These are phyloP conservation scores for Catocala fraxini DNA, from an alignment of 2,888 invertebrate species.

Conservation along the genomic window DNA sequence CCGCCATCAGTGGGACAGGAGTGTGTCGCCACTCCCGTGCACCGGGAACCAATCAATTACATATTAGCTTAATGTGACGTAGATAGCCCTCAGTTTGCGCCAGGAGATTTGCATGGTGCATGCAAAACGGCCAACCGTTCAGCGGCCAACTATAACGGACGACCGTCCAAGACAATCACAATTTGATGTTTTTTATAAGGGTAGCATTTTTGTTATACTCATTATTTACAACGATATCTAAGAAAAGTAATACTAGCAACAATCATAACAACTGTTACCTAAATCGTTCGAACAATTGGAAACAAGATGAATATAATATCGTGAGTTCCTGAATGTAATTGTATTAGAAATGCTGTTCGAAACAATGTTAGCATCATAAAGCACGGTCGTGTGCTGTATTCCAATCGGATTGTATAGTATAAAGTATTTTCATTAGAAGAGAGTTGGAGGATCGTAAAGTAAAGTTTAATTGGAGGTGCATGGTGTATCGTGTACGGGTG, in stretches of 20 bases:
- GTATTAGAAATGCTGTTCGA: slow-evolving; percentile 51
- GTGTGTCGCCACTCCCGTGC: slow-evolving; percentile 70
- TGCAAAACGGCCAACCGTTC: slow-evolving; percentile 61
- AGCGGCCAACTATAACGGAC: slow-evolving; percentile 67
- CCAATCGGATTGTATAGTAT: slow-evolving; percentile 62
- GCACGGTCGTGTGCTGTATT: slow-evolving; percentile 61
- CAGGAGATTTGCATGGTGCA: slow-evolving; percentile 74
- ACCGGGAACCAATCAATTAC: slow-evolving; percentile 84
- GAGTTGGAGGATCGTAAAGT: slow-evolving; percentile 68
- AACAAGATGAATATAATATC: slow-evolving; percentile 48
- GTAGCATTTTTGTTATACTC: slow-evolving; percentile 40
- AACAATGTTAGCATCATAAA: slow-evolving; percentile 58
- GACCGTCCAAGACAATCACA: slow-evolving; percentile 64
- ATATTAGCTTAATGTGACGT: slow-evolving; percentile 85
- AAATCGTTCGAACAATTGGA: slow-evolving; percentile 45
- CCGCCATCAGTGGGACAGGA: slow-evolving; percentile 80
- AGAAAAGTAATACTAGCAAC: slow-evolving; percentile 25
- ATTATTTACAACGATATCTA: slow-evolving; percentile 15
- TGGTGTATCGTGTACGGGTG: slow-evolving; percentile 55
- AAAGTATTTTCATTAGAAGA: slow-evolving; percentile 70
- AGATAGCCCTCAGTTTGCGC: slow-evolving; percentile 72
- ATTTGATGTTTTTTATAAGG: slow-evolving; percentile 65
- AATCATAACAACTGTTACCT: slow-evolving; percentile 32
- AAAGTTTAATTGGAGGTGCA: slow-evolving; percentile 76
- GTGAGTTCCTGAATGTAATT: slow-evolving; percentile 55